Evolutionary conservation across 2,888 invertebrate genomes (phyloP), one percentile per base, ranked within the genome.

Genomic region (Drosophila flavopinicola): DNA sequence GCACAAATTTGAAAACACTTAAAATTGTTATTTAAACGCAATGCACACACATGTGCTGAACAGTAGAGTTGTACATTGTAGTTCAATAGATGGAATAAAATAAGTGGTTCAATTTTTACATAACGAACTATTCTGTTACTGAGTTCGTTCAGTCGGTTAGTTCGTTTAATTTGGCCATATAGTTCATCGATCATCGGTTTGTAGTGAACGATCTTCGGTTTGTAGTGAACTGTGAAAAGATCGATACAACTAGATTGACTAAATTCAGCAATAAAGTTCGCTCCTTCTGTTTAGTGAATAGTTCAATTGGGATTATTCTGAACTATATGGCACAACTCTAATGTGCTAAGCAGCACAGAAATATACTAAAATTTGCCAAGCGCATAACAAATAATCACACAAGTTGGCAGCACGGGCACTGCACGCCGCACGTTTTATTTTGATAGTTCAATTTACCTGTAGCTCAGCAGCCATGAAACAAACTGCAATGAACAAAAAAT

Each of bases 11-110:
- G 13, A 27, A 29, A 13, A 53, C 20, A 44, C 17, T 27, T 6
- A 3, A 23, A 20, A 11, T 48, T 6, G 7, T 5, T 51, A 17
- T 33, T 29, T 13, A 20, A 29, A 24, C 39, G 45, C 94, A 94
- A n/a, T 92, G 92, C 92, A n/a, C 37, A 56, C 52, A 73, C 74
- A 67, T 75, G 75, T 75, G 58, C 25, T n/a, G 6, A 15, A 9
- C n/a, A n/a, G n/a, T n/a, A n/a, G n/a, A n/a, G n/a, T n/a, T n/a
- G n/a, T n/a, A n/a, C n/a, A n/a, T n/a, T n/a, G n/a, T n/a, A n/a
- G n/a, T n/a, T n/a, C n/a, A n/a, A n/a, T n/a, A n/a, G n/a, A n/a
- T n/a, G n/a, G n/a, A n/a, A n/a, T n/a, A n/a, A n/a, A n/a, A n/a
- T n/a, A n/a, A n/a, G n/a, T n/a, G n/a, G n/a, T n/a, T n/a, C n/a